Percentiles rank a stretch among this genome's conserved stretches.
Conservation (phyloP, 2,797 vertebrate species). For the Siniperca undulata region DNA sequence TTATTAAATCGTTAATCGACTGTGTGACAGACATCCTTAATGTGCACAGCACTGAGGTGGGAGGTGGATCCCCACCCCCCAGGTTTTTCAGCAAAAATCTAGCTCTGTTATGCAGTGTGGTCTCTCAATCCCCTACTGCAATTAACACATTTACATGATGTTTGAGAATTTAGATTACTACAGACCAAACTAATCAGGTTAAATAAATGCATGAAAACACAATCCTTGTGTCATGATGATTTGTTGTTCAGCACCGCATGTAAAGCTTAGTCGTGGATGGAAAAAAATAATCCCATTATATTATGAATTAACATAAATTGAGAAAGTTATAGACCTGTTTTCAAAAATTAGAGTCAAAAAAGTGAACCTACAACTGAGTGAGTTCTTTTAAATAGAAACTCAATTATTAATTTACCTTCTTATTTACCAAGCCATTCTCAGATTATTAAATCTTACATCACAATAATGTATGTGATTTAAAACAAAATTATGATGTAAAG, state of each 20-base stretch:
- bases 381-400: constrained; percentile 12
- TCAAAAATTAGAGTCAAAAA: background rate
- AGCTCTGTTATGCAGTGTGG: background rate
- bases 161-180: background rate
- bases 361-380: background rate
- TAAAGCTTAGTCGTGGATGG: background rate
- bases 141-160: background rate
- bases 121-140: background rate
- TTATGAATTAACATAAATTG: background rate
- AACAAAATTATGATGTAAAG: background rate
- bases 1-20: background rate
- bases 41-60: background rate
- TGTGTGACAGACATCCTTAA: background rate
- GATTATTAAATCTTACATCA: background rate
- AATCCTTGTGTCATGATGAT: background rate
- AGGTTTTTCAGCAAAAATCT: background rate
- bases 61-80: background rate
- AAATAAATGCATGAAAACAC: background rate
- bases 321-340: too few species aligned
- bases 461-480: background rate
- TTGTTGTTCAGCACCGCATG: background rate
- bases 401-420: background rate
- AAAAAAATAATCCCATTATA: background rate
- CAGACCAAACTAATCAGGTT: background rate
- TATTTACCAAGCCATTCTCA: background rate